Evolutionary conservation across 2,113 vertebrate species (phyloP).

Genomic region (Pelecanus crispus): DNA sequence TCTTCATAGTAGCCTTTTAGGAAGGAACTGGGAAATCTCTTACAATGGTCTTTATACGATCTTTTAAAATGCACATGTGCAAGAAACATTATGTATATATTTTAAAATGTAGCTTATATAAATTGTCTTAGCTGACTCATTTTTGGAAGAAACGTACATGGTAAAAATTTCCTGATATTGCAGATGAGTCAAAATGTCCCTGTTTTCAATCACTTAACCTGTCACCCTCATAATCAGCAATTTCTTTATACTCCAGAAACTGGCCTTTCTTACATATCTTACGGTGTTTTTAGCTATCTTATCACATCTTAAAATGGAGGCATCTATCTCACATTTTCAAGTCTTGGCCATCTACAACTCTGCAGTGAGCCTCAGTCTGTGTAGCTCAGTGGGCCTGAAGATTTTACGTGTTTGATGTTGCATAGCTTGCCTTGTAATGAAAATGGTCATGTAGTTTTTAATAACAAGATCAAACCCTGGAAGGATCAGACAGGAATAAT

Average conservation of each 20-base stretch:
- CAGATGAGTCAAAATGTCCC: neutral
- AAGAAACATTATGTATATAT: neutral
- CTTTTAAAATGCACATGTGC: neutral
- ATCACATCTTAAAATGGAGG: neutral
- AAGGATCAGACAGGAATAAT: neutral
- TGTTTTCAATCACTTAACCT: neutral
- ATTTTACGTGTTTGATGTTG: neutral
- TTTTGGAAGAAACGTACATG: neutral
- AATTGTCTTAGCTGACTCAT: neutral
- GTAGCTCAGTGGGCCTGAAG: neutral
- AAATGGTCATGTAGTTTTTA: neutral
- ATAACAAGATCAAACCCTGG: neutral
- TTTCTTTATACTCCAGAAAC: neutral
- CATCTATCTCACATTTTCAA: neutral
- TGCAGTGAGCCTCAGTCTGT: neutral
- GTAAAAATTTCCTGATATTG: neutral
- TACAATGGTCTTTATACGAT: neutral
- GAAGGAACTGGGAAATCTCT: neutral
- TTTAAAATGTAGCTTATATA: neutral
- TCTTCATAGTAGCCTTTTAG: neutral
- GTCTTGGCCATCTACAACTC: neutral
- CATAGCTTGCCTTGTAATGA: neutral
- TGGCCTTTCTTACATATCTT: neutral
- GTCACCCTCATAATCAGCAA: neutral
- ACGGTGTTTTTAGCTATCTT: neutral